Evolutionary conservation across 2,797 vertebrate species (phyloP).

Genomic region (Carcharodon carcharias): DNA sequence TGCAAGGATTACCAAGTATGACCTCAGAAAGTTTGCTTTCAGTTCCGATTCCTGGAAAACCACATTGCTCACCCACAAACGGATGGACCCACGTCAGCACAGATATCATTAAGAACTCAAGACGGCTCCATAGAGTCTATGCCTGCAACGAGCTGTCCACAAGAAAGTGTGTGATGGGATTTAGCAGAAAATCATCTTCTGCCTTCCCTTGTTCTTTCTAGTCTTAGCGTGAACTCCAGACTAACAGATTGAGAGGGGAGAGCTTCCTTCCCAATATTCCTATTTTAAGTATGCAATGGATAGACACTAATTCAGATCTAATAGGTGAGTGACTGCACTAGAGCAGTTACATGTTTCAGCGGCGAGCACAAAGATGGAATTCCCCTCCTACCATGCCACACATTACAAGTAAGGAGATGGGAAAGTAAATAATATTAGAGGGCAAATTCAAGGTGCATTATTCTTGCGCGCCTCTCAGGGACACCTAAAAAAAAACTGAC

Average conservation of each 20-base stretch:
- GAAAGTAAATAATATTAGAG: neutral
- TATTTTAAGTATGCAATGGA: neutral
- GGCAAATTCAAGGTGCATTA: neutral
- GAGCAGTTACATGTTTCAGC: neutral
- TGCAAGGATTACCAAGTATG: neutral
- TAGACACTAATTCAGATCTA: too few species aligned
- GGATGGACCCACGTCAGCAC: neutral
- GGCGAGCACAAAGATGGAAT: neutral
- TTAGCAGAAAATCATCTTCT: neutral
- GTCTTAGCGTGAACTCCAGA: neutral
- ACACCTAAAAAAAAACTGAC: too few species aligned
- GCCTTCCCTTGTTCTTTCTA: neutral
- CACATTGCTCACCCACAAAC: neutral
- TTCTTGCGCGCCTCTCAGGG: too few species aligned
- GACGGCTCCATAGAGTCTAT: conserved; percentile 20
- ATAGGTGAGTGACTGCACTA: neutral
- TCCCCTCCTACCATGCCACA: neutral
- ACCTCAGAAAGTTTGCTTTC: neutral
- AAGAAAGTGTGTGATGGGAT: neutral
- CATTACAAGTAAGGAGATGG: neutral
- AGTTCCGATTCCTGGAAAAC: neutral
- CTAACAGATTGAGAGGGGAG: neutral
- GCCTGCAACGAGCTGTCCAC: neutral
- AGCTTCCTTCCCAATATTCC: neutral
- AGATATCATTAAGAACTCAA: neutral